These are phyloP conservation scores for Onchidella celtica DNA, from an alignment of 2,888 invertebrate genomes.

Conservation along the genomic window DNA sequence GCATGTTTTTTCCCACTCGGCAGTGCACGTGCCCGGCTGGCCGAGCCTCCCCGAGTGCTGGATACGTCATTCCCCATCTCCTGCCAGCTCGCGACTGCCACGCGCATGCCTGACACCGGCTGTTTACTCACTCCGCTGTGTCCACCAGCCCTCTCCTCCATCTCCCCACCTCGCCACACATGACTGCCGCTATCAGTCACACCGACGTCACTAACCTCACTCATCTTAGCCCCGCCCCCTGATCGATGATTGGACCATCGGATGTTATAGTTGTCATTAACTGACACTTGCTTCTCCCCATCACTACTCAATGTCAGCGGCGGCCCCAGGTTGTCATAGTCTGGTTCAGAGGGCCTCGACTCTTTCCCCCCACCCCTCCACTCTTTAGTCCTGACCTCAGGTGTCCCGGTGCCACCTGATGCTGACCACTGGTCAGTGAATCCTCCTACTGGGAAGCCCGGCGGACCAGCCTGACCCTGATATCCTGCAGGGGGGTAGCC, in stretches of 20 bases:
- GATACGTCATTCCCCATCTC: constrained; percentile 26
- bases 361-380: not conserved
- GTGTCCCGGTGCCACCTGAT: not conserved
- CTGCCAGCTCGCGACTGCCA: not conserved
- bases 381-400: not conserved
- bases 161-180: not conserved
- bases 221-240: not conserved
- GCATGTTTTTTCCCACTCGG: not conserved
- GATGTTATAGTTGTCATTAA: too few species aligned
- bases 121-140: not conserved
- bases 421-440: not conserved
- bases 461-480: not conserved
- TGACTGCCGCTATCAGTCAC: not conserved
- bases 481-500: not conserved
- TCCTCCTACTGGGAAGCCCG: not conserved
- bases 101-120: not conserved
- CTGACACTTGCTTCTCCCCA: not conserved
- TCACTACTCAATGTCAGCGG: not conserved
- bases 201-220: not conserved
- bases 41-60: not conserved
- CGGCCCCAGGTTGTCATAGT: constrained; percentile 39
- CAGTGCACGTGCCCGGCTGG: constrained; percentile 1
- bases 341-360: not conserved
- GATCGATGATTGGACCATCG: not conserved
- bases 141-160: not conserved